Evolutionary conservation across 2,888 invertebrate genomes (phyloP), one percentile per base, ranked within the genome.

Genomic region (Eupithecia vulgata): DNA sequence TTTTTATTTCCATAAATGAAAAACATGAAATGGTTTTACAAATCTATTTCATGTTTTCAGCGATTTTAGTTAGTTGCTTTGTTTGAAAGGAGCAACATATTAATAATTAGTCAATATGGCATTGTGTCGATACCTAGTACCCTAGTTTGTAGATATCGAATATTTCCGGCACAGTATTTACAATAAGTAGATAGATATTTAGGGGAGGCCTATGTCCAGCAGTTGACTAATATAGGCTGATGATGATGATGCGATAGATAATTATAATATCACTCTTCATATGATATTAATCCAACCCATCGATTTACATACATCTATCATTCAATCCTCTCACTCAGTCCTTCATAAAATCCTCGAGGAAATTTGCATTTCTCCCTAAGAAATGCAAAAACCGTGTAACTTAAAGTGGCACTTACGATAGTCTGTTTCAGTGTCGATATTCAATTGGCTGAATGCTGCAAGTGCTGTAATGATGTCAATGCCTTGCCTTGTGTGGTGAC

Each of bases 321-420:
- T 34, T 61, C 34, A 61, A 34, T 61, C 61, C 61, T 34, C 17
- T 61, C 6, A 34, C 61, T 61, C 34, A 15, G 1, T 34, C 0
- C 17, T 15, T 61, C 61, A 61, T 35, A 35, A 61, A n/a, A 61
- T 35, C 61, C 61, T n/a, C 61, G n/a, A 64, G 42, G 67, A 45
- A 68, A 59, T 72, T 67, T 75, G 71, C 45, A 70, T 72, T 70
- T 61, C 59, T 72, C 59, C 52, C 37, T n/a, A 40, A 67, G 67
- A 78, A 76, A 78, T 76, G 78, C 76, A 76, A 64, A 72, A 78
- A 76, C 48, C 76, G 68, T 78, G 78, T 78, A 61, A 42, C 68
- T 68, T 61, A 67, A 73, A 78, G 76, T 78, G 71, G 61, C 78
- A 78, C 78, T 75, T 67, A 73, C 59, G 35, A 48, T 67, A 74